Evolutionary conservation across 2,888 invertebrate species (phyloP), one percentile per base, ranked within the genome.

Genomic region (Loripinus fragilis): DNA sequence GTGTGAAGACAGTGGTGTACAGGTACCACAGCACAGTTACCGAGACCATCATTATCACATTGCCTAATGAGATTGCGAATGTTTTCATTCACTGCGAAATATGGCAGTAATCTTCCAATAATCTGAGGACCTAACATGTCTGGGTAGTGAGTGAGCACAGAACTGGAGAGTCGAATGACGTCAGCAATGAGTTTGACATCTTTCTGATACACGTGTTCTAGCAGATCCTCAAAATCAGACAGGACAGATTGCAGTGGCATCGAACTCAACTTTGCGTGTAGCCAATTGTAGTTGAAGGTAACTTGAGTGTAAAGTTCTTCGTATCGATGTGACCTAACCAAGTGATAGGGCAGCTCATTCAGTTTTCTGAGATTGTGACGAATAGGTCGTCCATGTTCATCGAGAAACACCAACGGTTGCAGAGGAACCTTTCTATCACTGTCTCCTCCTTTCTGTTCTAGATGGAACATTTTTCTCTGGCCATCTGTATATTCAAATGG

Each of bases 401-500:
- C 97, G 55, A 96, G 96, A 93, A 98, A 99, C 0, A 97, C 97
- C 25, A 98, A 94, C 0, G 99, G 99, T 89, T 99, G 99, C 1
- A 97, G 95, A 0, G 99, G 99, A 0, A 99, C 99, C 94, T 99
- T 99, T 78, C 99, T 87, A 81, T 95, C 95, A 15, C 93, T 93
- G 64, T 94, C 92, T 0, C 94, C 94, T 78, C 94, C 93, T 91
- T 96, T 97, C 88, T 98, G 98, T 2, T 92, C 91, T 3, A 95
- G 89, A 50, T 87, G 84, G 64, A 93, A 93, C 94, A 98, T 95
- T 93, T 98, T 98, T 41, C 98, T 95, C 92, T 99, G 99, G 83
- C 98, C 97, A 94, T 99, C 99, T 0, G 99, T 99, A 91, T 97
- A 99, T 90, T 98, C 98, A 91, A 98, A 99, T 0, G 99, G 99